Base-by-base conservation (phyloP, 2,888 invertebrate genomes). In the Chesias legatella region DNA sequence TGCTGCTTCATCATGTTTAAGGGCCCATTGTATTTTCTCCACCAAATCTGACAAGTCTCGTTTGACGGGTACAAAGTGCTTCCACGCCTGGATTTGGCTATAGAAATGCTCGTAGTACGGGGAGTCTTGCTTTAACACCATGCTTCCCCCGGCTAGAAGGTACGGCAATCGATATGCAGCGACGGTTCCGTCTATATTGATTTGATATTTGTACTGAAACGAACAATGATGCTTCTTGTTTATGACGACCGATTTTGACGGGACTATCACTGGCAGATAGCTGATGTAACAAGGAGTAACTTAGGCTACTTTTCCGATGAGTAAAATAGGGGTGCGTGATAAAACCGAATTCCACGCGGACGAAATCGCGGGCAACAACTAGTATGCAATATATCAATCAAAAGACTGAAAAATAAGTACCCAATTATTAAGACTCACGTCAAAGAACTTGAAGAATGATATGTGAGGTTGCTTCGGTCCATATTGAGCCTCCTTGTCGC, bases 101-200 rank as follows among this genome's bases (percentile, higher is more conserved):
- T 99, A 99, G 79, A 98, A 99, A 85, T 96, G 95, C 88, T 99
- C 98, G 73, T 97, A 96, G 79, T 95, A 98, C n/a, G 92, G 91
- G 0, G 98, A 98, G 13, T 95, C 92, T 79, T 98, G 98, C 82
- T 99, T 99, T 7, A 99, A 89, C 7, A 98, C 93, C 44, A 97
- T 79, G 0, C 96, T 93, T 62, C 95, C 95, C 1, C 98, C 98
- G 28, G 92, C 95, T 48, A 99, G 79, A 10, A 99, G 89, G 74
- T 97, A 98, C 0, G 98, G 98, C 53, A 98, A 90, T 48, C 98
- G 90, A 77, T 98, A 99, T 0, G 98, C 96, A 10, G 98, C 98
- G 8, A 99, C 98, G 24, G 98, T 97, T 8, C 99, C 99, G 86
- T 99, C 99, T 38, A 99, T 90, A 66, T 94, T 96, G 20, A 99